phyloP scores from a whole-genome alignment of 2,888 invertebrate genomes.

The Mechanitis mazaeus region DNA sequence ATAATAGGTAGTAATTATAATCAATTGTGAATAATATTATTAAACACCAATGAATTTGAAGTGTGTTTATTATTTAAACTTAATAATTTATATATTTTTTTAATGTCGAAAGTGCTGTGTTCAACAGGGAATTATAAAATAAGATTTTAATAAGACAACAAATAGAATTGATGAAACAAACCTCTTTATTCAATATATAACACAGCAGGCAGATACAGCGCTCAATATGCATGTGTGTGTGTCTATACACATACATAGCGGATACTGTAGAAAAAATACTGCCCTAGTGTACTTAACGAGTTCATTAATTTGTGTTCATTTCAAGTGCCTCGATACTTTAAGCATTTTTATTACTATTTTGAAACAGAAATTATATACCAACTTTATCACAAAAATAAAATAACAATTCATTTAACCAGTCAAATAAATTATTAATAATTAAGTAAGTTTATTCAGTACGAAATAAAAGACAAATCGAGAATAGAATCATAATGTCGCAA shows the following conservation, averaged over 20 bases:
- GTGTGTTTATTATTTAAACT: constrained; percentile 10
- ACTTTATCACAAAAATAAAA: too few species aligned
- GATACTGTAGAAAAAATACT: constrained; percentile 14
- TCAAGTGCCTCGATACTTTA: background rate
- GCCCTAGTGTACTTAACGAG: constrained; percentile 4
- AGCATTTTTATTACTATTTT: too few species aligned
- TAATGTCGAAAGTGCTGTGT: too few species aligned
- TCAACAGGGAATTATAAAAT: background rate
- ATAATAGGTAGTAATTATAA: constrained; percentile 1
- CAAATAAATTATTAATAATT: too few species aligned
- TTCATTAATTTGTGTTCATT: constrained; percentile 9
- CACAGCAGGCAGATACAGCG: constrained; percentile 33
- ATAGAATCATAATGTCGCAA: too few species aligned
- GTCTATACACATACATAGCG: constrained; percentile 15
- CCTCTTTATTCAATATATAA: constrained; percentile 34
- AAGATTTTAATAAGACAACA: constrained; percentile 7
- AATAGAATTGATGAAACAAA: constrained; percentile 29
- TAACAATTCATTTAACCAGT: too few species aligned
- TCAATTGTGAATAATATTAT: background rate
- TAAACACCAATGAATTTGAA: background rate
- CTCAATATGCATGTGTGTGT: constrained; percentile 19
- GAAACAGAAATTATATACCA: too few species aligned
- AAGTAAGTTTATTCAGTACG: too few species aligned
- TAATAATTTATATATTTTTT: background rate
- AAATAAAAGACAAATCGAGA: too few species aligned